Evolutionary conservation across 2,888 invertebrate species (phyloP), one percentile per base, ranked within the genome.

Genomic region (Erebia ligea): DNA sequence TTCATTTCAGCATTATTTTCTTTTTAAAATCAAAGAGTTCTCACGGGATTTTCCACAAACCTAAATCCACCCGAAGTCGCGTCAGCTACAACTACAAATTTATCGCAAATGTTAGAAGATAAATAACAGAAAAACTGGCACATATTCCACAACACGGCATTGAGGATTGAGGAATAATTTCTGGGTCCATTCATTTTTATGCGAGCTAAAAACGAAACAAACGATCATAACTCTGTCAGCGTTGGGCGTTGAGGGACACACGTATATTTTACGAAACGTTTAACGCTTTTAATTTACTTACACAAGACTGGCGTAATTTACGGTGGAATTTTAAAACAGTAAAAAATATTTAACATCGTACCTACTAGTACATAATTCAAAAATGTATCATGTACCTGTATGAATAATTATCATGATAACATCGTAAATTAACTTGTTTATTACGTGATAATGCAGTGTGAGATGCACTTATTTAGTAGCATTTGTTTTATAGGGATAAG

Each of bases 141-240:
- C 76, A 77, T 78, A 79, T 82, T 78, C 80, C 83, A 84, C 82
- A 80, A 45, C 52, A 40, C 56, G 64, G 76, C 71, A 74, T 73
- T 73, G 80, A 81, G 84, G 80, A 34, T 34, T 34, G 34, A 34
- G 34, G 77, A 71, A 80, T 80, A 83, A 84, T 84, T 83, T 84
- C 84, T 81, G 81, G 80, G 80, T 82, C 86, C 85, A 88, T 87
- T 87, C 86, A 86, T 83, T 88, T 86, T 85, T 82, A 84, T 84
- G 75, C 62, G 77, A 74, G 81, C 79, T 82, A 81, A 54, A 81
- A 81, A 79, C 77, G 75, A 72, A 67, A 76, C 62, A 74, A 72
- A 74, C 72, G 62, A 58, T 75, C 73, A 73, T 78, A 77, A 81
- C 48, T 72, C 76, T 68, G 76, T 74, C 77, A 67, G n/a, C 59